Conservation (phyloP, 2,797 vertebrate species). For the Hemibagrus guttatus region DNA sequence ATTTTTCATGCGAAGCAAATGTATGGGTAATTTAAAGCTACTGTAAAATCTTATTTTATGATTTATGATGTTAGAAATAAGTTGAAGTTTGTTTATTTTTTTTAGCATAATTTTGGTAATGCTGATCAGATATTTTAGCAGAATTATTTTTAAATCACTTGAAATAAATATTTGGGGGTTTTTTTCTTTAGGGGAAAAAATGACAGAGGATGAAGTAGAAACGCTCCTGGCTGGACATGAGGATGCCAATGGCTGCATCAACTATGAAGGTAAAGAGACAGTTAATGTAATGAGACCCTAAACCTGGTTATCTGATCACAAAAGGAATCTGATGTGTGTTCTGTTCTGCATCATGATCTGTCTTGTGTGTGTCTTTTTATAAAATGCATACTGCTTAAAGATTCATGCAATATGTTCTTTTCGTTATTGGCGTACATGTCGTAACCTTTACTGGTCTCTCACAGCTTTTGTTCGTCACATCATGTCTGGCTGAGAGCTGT, state of each 20-base stretch:
- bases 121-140: background rate
- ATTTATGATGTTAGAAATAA: background rate
- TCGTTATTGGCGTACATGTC: background rate
- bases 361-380: background rate
- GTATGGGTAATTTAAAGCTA: background rate
- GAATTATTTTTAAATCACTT: background rate
- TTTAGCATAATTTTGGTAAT: background rate
- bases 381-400: background rate
- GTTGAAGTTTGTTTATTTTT: background rate
- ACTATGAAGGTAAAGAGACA: conserved; percentile 87
- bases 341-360: background rate
- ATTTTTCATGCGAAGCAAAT: background rate
- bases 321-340: background rate
- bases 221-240: conserved; percentile 89
- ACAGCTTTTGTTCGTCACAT: conserved; percentile 93
- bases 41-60: background rate
- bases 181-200: conserved; percentile 85
- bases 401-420: background rate
- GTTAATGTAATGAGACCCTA: background rate
- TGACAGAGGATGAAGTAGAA: conserved; percentile 95
- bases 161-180: background rate
- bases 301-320: background rate
- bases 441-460: conserved; percentile 67
- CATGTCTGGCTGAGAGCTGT: conserved; percentile 88
- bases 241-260: conserved; percentile 94